Evolutionary conservation across 2,797 vertebrate genomes (phyloP).

Genomic region (Podarcis siculus): DNA sequence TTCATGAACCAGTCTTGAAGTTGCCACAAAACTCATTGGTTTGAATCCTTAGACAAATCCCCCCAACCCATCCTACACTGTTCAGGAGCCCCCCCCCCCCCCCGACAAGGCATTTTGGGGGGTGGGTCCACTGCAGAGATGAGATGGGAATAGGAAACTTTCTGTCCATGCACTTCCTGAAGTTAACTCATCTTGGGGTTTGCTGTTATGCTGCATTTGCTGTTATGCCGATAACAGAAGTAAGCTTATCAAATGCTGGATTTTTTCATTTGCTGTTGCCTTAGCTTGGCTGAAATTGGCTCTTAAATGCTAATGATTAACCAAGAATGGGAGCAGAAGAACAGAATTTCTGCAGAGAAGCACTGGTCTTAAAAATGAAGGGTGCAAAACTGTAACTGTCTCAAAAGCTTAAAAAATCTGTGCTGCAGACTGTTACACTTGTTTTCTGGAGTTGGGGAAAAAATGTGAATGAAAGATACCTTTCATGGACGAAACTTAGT

Average conservation of each 20-base stretch:
- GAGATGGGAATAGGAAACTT: too few species aligned
- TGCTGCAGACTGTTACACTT: background rate
- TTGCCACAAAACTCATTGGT: background rate
- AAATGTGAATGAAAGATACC: background rate
- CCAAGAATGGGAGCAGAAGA: background rate
- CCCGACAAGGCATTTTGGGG: too few species aligned
- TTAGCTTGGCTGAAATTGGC: background rate
- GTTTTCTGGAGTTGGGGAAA: background rate
- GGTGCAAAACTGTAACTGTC: background rate
- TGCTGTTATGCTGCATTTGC: background rate
- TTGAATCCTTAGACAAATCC: background rate
- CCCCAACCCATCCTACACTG: too few species aligned
- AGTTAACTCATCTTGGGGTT: background rate
- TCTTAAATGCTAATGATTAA: background rate
- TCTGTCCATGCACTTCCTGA: background rate
- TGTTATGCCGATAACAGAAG: background rate
- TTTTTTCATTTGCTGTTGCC: background rate
- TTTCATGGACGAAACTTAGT: background rate
- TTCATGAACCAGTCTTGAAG: background rate
- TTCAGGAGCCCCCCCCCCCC: too few species aligned
- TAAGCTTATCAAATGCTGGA: background rate
- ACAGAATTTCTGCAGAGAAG: background rate
- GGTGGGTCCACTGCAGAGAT: too few species aligned
- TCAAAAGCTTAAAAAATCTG: background rate
- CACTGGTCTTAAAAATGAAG: too few species aligned